These are phyloP conservation scores for Strix aluco DNA, from an alignment of 2,113 vertebrate species.

Conservation along the genomic window DNA sequence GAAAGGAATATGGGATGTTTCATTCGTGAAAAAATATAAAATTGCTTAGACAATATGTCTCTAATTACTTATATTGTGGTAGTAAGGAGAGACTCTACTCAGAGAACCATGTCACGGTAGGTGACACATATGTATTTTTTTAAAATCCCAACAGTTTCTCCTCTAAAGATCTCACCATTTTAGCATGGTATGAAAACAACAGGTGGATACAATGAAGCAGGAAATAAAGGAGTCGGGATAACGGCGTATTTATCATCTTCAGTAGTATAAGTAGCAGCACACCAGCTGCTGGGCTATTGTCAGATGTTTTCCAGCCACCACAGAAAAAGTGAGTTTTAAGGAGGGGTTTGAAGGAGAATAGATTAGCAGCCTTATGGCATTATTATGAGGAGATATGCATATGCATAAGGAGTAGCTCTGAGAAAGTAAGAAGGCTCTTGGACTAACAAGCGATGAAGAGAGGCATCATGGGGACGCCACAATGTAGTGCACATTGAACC, in stretches of 20 bases:
- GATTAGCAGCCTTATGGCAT: slow-evolving; percentile 58
- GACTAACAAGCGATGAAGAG: slow-evolving; percentile 38
- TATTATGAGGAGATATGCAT: slow-evolving; percentile 57
- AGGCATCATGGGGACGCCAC: slow-evolving; percentile 41
- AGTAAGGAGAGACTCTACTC: neutral
- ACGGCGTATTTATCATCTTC: slow-evolving; percentile 34
- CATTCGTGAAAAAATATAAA: neutral
- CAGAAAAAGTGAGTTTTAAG: slow-evolving; percentile 60
- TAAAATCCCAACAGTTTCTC: neutral
- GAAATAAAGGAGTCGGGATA: neutral
- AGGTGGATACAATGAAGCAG: neutral
- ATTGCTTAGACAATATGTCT: neutral
- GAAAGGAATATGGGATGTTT: neutral
- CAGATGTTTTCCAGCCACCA: slow-evolving; percentile 52
- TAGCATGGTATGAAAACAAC: slow-evolving; percentile 37
- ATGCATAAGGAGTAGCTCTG: slow-evolving; percentile 62
- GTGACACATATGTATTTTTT: neutral
- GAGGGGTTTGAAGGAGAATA: slow-evolving; percentile 59
- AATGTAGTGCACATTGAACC: slow-evolving; percentile 32
- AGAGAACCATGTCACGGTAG: neutral
- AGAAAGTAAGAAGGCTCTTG: slow-evolving; percentile 62
- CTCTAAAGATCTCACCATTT: neutral
- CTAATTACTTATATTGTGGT: neutral
- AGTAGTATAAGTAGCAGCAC: slow-evolving; percentile 39
- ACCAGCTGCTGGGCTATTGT: slow-evolving; percentile 59